Base-by-base conservation (phyloP, 2,113 vertebrate species). In the Cepphus grylle region DNA sequence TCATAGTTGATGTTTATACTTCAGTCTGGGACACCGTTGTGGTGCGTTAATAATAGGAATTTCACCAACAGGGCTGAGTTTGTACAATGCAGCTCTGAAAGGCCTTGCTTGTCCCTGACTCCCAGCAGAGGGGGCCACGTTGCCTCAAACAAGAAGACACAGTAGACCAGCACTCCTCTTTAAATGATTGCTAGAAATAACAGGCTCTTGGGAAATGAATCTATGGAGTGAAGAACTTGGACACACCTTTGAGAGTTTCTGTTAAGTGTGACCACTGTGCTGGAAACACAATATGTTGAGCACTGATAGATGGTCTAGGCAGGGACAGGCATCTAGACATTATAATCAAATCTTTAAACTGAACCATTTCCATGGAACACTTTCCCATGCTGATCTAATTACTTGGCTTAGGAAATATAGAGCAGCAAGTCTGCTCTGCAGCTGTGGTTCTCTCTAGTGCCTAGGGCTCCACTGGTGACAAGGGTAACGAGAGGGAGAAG, bases 61-160 rank as follows among this genome's bases (percentile, higher is more conserved):
- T 65, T 36, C 40, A 40, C 11, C 25, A 27, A n/a, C 5, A 34
- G 18, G 7, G 10, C 29, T 87, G 53, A 62, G 17, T 30, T 74
- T 88, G 36, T 63, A 53, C 47, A 67, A 8, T 26, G 15, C 20
- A 88, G 18, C 5, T 70, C 56, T 71, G 52, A 79, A 86, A 62
- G 71, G 25, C 3, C 3, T 88, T 85, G 4, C 25, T 79, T 82
- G 42, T 53, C 21, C 36, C 56, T 45, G 21, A 27, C 8, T 76
- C 12, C 27, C 4, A 3, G 36, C 8, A 74, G 50, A 50, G 22
- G 8, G 4, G 17, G 2, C 5, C 36, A 53, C 0, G 0, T 65
- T 81, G 26, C 34, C 34, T 69, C 6, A 1, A 42, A 87, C 10
- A 67, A 17, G 26, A 83, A 62, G 15, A 74, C 5, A 30, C 1